Evolutionary conservation across 2,113 vertebrate genomes (phyloP).

Genomic region (human): GRCh38 chr3:33869501-33870000

Average conservation of each 20-base stretch:
- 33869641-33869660: constrained; percentile 78
- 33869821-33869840: background rate
- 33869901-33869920: background rate
- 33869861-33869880: background rate
- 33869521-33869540: constrained; percentile 78
- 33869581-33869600: constrained; percentile 76
- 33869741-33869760: constrained; percentile 47
- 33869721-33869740: constrained; percentile 76
- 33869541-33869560: constrained; percentile 78
- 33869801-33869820: background rate
- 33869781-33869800: constrained; percentile 29
- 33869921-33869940: background rate
- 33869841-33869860: background rate
- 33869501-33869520: constrained; percentile 81
- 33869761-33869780: constrained; percentile 25
- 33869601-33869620: constrained; percentile 82
- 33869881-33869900: background rate
- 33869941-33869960: background rate
- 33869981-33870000: background rate
- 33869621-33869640: constrained; percentile 78
- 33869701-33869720: constrained; percentile 77
- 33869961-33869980: constrained; percentile 20
- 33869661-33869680: constrained; percentile 79
- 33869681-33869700: constrained; percentile 81
- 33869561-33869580: constrained; percentile 78